Conservation (phyloP, 2,113 vertebrate genomes). For the Pavo muticus region DNA sequence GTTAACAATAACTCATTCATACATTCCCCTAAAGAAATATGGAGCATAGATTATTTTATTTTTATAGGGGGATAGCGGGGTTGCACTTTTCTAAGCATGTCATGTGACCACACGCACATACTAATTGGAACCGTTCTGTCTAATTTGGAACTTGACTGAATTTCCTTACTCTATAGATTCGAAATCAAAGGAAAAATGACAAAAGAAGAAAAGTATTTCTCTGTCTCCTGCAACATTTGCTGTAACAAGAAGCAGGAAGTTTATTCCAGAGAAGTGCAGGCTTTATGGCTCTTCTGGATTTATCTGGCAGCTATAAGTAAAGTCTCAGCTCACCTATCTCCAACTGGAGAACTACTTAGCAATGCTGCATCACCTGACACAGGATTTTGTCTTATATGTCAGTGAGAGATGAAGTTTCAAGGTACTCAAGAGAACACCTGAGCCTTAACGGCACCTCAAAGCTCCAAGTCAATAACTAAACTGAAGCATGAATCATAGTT, state of each 20-base stretch:
- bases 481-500: background rate
- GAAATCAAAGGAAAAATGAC: background rate
- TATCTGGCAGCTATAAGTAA: background rate
- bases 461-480: background rate
- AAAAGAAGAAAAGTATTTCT: background rate
- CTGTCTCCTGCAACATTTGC: background rate
- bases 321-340: background rate
- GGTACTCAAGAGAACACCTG: background rate
- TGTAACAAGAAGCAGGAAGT: background rate
- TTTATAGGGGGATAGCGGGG: background rate
- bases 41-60: background rate
- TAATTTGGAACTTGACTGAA: background rate
- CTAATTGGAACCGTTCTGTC: background rate
- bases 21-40: background rate
- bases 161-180: background rate
- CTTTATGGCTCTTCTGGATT: background rate
- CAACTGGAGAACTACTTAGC: background rate
- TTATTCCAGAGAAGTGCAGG: background rate
- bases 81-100: background rate
- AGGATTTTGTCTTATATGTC: background rate
- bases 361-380: background rate
- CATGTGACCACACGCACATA: background rate
- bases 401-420: background rate
- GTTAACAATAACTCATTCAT: background rate
- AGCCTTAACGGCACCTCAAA: background rate